Conservation (phyloP, 2,888 invertebrate genomes). For the Drosophila borborema region DNA sequence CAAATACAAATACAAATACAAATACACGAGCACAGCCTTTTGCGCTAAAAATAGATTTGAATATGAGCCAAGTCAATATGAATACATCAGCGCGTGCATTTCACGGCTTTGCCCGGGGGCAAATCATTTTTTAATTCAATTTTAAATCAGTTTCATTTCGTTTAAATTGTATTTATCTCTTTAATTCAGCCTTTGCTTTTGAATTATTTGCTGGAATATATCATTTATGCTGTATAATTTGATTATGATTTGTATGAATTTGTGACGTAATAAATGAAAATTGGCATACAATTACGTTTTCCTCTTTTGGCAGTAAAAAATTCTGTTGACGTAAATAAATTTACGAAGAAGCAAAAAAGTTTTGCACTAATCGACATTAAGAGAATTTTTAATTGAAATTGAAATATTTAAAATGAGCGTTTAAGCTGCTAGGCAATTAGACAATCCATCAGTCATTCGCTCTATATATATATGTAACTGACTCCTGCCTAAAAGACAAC, state of each 20-base stretch:
- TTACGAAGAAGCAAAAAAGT: not conserved
- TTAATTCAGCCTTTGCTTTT: not conserved
- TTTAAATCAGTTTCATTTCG: not conserved
- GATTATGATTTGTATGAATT: not conserved
- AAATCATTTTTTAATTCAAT: constrained; percentile 3
- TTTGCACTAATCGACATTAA: not conserved
- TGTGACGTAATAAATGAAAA: no score
- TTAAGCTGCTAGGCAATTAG: not conserved
- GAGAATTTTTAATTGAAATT: not conserved
- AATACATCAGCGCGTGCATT: constrained; percentile 9
- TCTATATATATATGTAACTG: not conserved
- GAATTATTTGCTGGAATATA: not conserved
- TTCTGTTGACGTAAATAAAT: not conserved
- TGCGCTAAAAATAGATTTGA: constrained; percentile 40
- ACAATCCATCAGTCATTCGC: not conserved
- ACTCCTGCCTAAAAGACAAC: not conserved
- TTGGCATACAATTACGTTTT: not conserved
- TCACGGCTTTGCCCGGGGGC: constrained; percentile 1
- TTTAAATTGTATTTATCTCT: no score
- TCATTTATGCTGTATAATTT: not conserved
- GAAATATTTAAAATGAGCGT: not conserved
- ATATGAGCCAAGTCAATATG: constrained; percentile 8
- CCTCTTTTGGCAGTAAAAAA: not conserved
- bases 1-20: not conserved
- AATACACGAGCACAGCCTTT: not conserved